phyloP scores from a whole-genome alignment of 2,888 invertebrate genomes.

The Sialis fuliginosa region DNA sequence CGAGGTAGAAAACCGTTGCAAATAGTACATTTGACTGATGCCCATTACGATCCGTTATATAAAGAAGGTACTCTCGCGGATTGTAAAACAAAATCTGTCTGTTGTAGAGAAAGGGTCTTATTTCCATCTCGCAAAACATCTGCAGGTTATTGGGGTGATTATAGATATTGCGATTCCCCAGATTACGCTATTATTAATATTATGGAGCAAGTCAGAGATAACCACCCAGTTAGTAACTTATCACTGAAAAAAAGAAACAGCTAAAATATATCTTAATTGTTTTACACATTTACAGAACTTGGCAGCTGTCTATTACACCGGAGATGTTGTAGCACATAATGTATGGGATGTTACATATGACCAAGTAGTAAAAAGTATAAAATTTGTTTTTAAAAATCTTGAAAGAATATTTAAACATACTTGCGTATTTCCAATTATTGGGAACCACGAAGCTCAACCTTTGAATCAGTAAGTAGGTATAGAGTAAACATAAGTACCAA shows the following conservation, averaged over 20 bases:
- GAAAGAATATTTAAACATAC: constrained; percentile 37
- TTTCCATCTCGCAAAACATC: constrained; percentile 18
- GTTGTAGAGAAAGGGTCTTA: constrained; percentile 46
- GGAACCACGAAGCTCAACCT: constrained; percentile 74
- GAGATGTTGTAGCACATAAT: constrained; percentile 73
- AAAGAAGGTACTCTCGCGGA: constrained; percentile 43
- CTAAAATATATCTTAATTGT: not conserved
- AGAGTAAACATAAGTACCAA: not conserved
- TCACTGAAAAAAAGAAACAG: not conserved
- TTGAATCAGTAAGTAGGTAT: constrained; percentile 46
- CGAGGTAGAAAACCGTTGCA: constrained; percentile 20
- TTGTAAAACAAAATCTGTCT: constrained; percentile 52
- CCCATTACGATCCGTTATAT: constrained; percentile 65
- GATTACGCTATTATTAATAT: constrained; percentile 47
- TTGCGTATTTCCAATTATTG: constrained; percentile 50
- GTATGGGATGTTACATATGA: constrained; percentile 67
- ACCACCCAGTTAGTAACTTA: constrained; percentile 27
- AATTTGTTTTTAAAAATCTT: constrained; percentile 31
- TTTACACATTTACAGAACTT: not conserved
- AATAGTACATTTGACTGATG: constrained; percentile 56
- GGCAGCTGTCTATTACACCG: constrained; percentile 32
- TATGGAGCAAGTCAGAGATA: constrained; percentile 36
- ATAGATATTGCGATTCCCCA: constrained; percentile 59
- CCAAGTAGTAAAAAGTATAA: constrained; percentile 40
- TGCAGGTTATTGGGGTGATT: constrained; percentile 72